phyloP scores from a whole-genome alignment of 2,113 vertebrate species.

The Calypte anna region DNA sequence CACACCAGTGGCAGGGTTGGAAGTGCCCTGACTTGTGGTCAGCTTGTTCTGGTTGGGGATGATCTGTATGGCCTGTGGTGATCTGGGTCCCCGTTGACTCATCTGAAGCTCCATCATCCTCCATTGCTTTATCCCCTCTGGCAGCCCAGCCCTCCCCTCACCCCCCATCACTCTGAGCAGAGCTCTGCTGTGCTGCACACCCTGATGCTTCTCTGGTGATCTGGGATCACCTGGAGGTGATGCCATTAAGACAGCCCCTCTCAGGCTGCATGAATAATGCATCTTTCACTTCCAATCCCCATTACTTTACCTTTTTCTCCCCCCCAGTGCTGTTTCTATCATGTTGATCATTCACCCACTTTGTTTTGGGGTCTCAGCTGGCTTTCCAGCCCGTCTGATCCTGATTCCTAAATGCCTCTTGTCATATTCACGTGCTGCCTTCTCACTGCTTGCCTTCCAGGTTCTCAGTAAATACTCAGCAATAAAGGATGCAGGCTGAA shows the following conservation, averaged over 20 bases:
- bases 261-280: neutral
- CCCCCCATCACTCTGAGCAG: fast-evolving
- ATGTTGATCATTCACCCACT: neutral
- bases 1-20: neutral
- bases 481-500: neutral
- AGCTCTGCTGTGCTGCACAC: neutral
- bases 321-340: neutral
- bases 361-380: neutral
- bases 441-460: neutral
- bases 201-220: fast-evolving
- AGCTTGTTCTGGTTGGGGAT: neutral
- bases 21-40: neutral
- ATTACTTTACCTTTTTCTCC: neutral
- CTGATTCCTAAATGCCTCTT: neutral
- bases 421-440: neutral
- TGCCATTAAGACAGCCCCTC: fast-evolving
- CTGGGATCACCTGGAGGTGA: neutral
- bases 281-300: neutral
- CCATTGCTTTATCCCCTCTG: neutral
- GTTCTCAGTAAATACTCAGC: neutral
- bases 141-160: neutral
- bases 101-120: fast-evolving
- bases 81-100: neutral
- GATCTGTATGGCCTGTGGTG: fast-evolving
- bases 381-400: neutral